phyloP scores from a whole-genome alignment of 2,797 vertebrate species.

The Tiaroga cobitis region DNA sequence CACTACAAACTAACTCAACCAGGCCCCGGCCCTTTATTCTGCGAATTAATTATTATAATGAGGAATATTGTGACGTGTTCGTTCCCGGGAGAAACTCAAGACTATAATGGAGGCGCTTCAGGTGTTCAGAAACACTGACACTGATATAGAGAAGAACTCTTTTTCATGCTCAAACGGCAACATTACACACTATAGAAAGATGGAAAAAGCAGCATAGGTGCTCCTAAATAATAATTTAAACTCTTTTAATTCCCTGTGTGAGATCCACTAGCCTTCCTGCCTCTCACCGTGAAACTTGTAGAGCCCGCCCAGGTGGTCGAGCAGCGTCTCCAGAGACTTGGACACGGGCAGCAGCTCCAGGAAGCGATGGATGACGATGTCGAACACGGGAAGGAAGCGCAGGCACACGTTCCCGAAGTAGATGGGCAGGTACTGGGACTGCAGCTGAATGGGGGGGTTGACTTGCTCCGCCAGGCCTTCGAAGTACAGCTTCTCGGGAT shows the following conservation, averaged over 20 bases:
- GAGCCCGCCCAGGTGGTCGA: conserved; percentile 95
- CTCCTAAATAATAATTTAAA: not conserved
- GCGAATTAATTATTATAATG: not conserved
- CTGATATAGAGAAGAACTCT: not conserved
- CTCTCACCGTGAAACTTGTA: conserved; percentile 97
- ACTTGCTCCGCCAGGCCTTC: conserved; percentile 98
- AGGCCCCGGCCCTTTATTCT: not conserved
- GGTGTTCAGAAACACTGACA: not conserved
- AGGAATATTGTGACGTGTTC: not conserved
- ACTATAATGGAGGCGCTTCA: not conserved
- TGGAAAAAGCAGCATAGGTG: not conserved
- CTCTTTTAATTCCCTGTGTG: not conserved
- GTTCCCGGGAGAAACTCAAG: not conserved
- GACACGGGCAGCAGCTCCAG: conserved; percentile 97
- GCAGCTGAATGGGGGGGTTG: conserved; percentile 93
- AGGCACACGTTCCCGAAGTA: conserved; percentile 99
- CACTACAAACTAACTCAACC: not conserved
- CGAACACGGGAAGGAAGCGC: conserved; percentile 96
- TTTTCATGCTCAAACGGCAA: too few relatives aligned
- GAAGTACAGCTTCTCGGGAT: conserved; percentile 98
- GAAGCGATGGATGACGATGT: conserved; percentile 98
- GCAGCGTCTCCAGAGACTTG: conserved; percentile 94
- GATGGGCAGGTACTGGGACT: conserved; percentile 95
- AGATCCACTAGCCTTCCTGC: not conserved
- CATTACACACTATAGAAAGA: not conserved